Conservation (phyloP, 2,888 invertebrate genomes). For the Brachylomia viminalis region DNA sequence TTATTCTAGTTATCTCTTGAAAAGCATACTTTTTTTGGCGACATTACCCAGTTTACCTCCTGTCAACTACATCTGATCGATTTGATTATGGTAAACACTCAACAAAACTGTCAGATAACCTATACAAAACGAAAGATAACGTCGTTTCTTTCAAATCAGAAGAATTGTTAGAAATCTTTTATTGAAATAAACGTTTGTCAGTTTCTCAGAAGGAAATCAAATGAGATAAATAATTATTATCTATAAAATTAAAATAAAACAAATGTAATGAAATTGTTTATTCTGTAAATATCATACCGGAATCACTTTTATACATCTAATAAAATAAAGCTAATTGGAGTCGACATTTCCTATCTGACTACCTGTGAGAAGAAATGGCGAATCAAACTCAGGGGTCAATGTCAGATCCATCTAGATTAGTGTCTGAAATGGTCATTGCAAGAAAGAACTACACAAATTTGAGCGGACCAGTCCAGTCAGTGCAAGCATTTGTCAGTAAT, state of each 20-base stretch:
- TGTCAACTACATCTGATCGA: neutral
- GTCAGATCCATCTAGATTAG: too few relatives aligned
- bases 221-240: too few relatives aligned
- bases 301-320: neutral
- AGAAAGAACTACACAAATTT: too few relatives aligned
- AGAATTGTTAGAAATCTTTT: too few relatives aligned
- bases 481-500: too few relatives aligned
- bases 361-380: too few relatives aligned
- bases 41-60: neutral
- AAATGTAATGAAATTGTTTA: neutral
- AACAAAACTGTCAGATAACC: slow-evolving; percentile 27
- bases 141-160: too few relatives aligned
- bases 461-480: too few relatives aligned
- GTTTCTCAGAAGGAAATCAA: neutral
- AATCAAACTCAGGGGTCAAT: too few relatives aligned
- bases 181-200: neutral
- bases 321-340: neutral
- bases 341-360: neutral
- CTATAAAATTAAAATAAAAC: neutral
- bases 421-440: too few relatives aligned
- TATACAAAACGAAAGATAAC: neutral
- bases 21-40: neutral
- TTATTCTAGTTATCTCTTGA: neutral
- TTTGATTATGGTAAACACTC: slow-evolving; percentile 10
- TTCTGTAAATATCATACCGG: neutral